Evolutionary conservation across 1,140 invertebrate genomes (phyloP), one percentile per base, ranked within the genome.

Genomic region (Stegodyphus dumicola): DNA sequence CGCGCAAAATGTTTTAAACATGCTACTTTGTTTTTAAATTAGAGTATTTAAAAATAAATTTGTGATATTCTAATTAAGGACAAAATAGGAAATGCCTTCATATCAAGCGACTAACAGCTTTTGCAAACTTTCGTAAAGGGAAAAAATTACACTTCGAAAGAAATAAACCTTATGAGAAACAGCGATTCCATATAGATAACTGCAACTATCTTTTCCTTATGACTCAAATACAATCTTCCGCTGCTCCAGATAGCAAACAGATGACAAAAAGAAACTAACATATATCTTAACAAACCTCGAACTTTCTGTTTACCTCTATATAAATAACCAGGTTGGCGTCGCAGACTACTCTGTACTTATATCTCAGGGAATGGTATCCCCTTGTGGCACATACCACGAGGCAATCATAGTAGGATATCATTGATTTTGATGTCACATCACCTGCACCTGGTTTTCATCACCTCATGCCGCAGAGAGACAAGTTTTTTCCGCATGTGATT

Each of bases 371-470:
- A 74, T 13, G 18, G 17, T 48, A 80, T 64, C 64, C 77, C 67
- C 67, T 48, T 49, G 69, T 80, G 78, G 69, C 69, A 80, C 18
- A 71, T 80, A 71, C 78, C 67, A 71, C 18, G 49, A 70, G 48
- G 77, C 53, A 80, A 80, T 80, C 78, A 80, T 80, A 49, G 69
- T 69, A 15, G 54, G 69, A 71, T 80, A 71, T 80, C 78, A 80
- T 71, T 80, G 78, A 80, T 80, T 71, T 80, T 48, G 78, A 80
- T 80, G 78, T 80, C 76, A 80, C 78, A 71, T 80, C 78, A 73
- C 51, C 17, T 60, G 78, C 78, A 80, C 78, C 78, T 80, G 78
- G 78, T 60, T 80, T 79, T 79, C 77, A 69, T 79, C 77, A 79
- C 65, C 77, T 69, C 6, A 13, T 77, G 33, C 75, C 13, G 7